Base-by-base conservation (phyloP, 2,888 invertebrate species). In the Auanema sp. region DNA sequence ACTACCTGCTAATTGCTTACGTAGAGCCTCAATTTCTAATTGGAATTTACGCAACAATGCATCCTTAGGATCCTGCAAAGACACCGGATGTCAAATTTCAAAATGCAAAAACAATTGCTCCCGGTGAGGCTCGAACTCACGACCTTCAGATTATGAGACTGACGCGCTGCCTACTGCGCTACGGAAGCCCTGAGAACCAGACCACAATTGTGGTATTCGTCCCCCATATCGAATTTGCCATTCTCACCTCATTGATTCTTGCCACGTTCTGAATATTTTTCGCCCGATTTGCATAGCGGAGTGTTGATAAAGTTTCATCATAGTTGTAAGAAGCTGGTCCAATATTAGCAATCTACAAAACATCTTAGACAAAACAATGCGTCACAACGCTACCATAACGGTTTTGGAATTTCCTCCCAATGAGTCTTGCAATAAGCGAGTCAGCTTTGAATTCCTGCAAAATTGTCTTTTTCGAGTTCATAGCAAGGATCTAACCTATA, bases 261-360 rank as follows among this genome's bases (percentile, higher is more conserved):
- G 74, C 74, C 3, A 71, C 71, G 21, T 74, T 74, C 52, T 74
- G 68, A 41, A 98, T 98, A 84, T 92, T 94, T 87, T 98, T 98
- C 12, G 97, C 96, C 59, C 97, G 89, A 87, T 93, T 94, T 0
- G 97, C 97, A 86, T 97, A 98, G 56, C 76, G 55, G 14, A 98
- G 87, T 0, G 97, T 96, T 81, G 94, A 95, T 72, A 97, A 91
- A 0, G 95, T 93, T 85, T 98, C 98, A 83, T 97, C 96, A 84
- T 92, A 95, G 87, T 98, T 97, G 68, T 90, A 88, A 82, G 93
- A 93, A 0, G 95, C 93, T 4, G 97, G 97, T n/a, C 96, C 95
- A 47, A 96, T 89, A 78, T 95, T 96, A 3, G 97, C 96, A 83
- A 93, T 92, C 93, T 93, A 84, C 12, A 83, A 71, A n/a, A n/a